Base-by-base conservation (phyloP, 2,888 invertebrate species). In the Bhutanitis thaidina region DNA sequence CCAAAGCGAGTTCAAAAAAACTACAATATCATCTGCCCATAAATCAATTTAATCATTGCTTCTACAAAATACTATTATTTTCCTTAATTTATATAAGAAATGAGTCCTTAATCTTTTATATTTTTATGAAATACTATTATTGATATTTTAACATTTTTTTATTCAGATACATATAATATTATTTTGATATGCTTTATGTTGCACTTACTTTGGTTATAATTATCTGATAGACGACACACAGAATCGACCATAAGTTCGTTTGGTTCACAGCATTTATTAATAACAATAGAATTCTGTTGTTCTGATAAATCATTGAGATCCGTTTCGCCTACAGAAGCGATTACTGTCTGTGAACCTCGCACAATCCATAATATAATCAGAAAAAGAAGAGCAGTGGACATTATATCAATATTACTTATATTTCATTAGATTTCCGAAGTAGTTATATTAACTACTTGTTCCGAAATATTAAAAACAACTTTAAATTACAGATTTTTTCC, bases 201-300 rank as follows among this genome's bases (percentile, higher is more conserved):
- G 20, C 67, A 84, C 85, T 82, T 74, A 90, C 90, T 90, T 79
- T 91, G 87, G 76, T 91, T 91, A 61, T 92, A 91, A 62, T 91
- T 83, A 65, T 91, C 90, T 38, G 92, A 90, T 67, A 91, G 83
- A 66, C 91, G 91, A 74, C 96, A 96, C 54, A 86, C 81, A 49
- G 90, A 88, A 67, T 94, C 94, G 35, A 94, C 87, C 73, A 93
- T 91, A 49, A 96, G 80, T 75, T 96, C 94, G 63, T 93, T 90
- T 45, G 84, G 79, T 70, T 93, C 93, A 78, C 96, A 96, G 71
- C 96, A 96, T 90, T 96, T 96, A 71, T 94, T 94, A 58, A 96
- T 92, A 64, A 89, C 88, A 20, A 94, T 83, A 14, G 83, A 75
- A 59, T 89, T 76, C 37, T 82, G 77, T 63, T 80, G 76, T 52